A percentile compares a stretch with the other conserved stretches of the same genome.
phyloP scores from a whole-genome alignment of 2,888 invertebrate genomes.

The Hypomecis punctinalis region DNA sequence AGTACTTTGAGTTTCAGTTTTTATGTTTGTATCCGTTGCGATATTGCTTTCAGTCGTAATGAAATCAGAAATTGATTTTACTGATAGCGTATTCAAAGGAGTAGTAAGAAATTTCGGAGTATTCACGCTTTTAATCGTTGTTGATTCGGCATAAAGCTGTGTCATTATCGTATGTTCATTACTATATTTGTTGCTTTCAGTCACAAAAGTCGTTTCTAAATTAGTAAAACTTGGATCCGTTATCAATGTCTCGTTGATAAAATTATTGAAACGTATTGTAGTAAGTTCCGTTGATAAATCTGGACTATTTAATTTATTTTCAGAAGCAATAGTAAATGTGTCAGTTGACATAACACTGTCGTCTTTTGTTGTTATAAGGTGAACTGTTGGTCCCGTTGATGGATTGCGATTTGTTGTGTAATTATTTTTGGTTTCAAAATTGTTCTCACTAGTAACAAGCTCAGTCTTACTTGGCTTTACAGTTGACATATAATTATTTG shows the following conservation, averaged over 20 bases:
- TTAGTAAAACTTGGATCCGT: not conserved
- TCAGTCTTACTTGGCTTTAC: not conserved
- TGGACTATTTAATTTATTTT: not conserved
- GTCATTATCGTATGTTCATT: not conserved
- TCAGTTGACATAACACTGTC: not conserved
- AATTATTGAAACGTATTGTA: not conserved
- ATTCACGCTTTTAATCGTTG: not conserved
- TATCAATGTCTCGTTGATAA: not conserved
- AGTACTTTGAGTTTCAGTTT: not conserved
- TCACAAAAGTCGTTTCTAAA: slow-evolving; percentile 3
- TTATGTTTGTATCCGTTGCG: not conserved
- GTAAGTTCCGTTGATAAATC: not conserved
- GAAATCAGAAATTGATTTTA: not conserved
- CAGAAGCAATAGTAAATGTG: not conserved
- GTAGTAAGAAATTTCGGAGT: not conserved
- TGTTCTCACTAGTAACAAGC: not conserved
- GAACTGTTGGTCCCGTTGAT: not conserved
- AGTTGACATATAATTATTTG: not conserved
- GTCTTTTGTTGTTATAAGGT: not conserved
- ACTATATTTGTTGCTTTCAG: not conserved
- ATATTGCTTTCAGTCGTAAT: slow-evolving; percentile 4
- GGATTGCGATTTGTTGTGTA: not conserved
- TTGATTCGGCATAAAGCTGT: not conserved
- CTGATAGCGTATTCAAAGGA: not conserved
- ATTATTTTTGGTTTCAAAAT: not conserved